A percentile compares a stretch with the other conserved stretches of the same genome.
phyloP scores from a whole-genome alignment of 2,797 vertebrate species.

The Pelochelys cantorii region DNA sequence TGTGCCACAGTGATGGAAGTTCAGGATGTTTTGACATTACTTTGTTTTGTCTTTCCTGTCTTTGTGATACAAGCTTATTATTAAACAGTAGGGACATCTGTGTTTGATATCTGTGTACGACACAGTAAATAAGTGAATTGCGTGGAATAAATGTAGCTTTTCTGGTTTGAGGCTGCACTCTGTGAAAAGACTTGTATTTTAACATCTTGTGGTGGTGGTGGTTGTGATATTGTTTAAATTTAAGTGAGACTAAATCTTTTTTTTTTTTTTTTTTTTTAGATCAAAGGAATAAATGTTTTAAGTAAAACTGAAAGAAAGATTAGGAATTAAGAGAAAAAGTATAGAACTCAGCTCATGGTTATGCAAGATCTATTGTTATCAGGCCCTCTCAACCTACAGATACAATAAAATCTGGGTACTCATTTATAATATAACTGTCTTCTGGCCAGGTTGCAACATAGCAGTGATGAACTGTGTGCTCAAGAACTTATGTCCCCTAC shows the following conservation, averaged over 20 bases:
- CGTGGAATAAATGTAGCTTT: neutral
- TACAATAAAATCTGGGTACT: neutral
- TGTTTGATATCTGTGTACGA: neutral
- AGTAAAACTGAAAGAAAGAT: neutral
- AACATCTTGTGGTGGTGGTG: neutral
- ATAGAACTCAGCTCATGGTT: neutral
- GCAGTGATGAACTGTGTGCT: neutral
- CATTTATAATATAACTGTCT: neutral
- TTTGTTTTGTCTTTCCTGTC: conserved; percentile 55
- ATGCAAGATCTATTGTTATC: neutral
- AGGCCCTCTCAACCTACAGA: neutral
- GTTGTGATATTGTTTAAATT: neutral
- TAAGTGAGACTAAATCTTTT: neutral
- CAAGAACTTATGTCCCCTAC: neutral
- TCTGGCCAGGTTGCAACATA: neutral
- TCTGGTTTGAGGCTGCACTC: neutral
- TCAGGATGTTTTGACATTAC: conserved; percentile 55
- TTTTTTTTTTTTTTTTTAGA: neutral
- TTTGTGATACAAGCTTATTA: conserved; percentile 59
- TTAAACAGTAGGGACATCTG: conserved; percentile 40
- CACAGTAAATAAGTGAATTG: neutral
- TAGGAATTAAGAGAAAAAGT: neutral
- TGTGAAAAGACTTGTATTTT: neutral
- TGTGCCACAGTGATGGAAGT: neutral
- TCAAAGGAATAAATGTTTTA: neutral